Evolutionary conservation across 2,797 vertebrate genomes (phyloP), one percentile per base, ranked within the genome.

Genomic region (Eremophila alpestris): DNA sequence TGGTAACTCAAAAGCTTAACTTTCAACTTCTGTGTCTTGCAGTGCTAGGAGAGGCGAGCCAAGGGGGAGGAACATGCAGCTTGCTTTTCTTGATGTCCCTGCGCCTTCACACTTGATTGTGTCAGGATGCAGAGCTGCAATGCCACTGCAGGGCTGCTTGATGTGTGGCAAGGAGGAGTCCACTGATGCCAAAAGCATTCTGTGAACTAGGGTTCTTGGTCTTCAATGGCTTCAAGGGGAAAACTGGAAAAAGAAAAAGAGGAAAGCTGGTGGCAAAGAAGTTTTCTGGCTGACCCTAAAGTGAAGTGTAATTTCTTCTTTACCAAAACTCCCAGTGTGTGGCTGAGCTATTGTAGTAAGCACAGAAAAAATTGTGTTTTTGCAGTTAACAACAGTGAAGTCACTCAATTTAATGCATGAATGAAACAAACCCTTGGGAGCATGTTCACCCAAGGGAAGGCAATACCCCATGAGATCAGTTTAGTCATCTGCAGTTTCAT

Each of bases 301-400:
- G 20, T 7, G 5, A 74, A 83, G 65, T 55, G 26, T 10, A 71
- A 75, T 78, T 87, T 89, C 38, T 83, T 82, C 62, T 83, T 84
- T 71, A 80, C 64, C 62, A 92, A 89, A 89, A 67, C 19, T 75
- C 54, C 34, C 68, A 52, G 49, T 29, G 32, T 94, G 86, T 93
- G 92, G 55, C 67, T 75, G 62, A 82, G 26, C 89, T 87, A 86
- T 94, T 95, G 93, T 95, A 93, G 69, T 83, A 91, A 86, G 82
- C 2, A 7, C 11, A 76, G 62, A 85, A 93, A 91, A 69, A 45
- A 1, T 48, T n/a, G 1, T 19, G 13, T 80, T 95, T 89, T 84
- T 84, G 32, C 40, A 68, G 19, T 71, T 92, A 85, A 78, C 23
- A 84, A 17, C 32, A 52, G 15, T 79, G 74, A 90, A 93, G 48